A percentile compares a stretch with the other conserved stretches of the same genome.
These are phyloP conservation scores for Drosophila varians DNA, from an alignment of 1,140 invertebrate species.

Conservation along the genomic window DNA sequence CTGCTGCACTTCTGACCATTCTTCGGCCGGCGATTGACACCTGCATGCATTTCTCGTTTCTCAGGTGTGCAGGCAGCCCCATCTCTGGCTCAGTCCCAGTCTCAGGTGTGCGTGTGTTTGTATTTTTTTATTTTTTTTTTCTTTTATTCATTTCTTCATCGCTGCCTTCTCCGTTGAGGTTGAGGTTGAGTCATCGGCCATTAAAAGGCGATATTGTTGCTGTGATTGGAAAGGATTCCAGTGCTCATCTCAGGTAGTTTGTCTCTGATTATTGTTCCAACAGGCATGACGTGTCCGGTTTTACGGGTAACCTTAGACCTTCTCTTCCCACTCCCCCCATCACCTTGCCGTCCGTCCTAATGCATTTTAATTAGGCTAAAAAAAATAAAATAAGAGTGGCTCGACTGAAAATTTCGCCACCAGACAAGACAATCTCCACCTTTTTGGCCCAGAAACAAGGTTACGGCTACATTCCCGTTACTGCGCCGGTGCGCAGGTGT, in stretches of 20 bases:
- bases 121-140: too few relatives aligned
- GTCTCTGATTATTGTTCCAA: conserved; percentile 40
- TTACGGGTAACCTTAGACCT: conserved; percentile 38
- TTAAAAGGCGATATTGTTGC: conserved; percentile 68
- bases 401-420: conserved; percentile 54
- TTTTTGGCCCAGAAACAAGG: conserved; percentile 76
- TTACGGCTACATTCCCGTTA: conserved; percentile 62
- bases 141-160: conserved; percentile 77
- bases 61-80: conserved; percentile 75
- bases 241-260: conserved; percentile 66
- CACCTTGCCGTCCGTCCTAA: conserved; percentile 1
- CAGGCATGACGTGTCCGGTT: conserved; percentile 53
- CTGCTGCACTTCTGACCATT: conserved; percentile 58
- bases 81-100: conserved; percentile 57
- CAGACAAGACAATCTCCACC: conserved; percentile 43
- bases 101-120: conserved; percentile 56
- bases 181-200: conserved; percentile 74
- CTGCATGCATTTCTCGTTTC: conserved; percentile 82
- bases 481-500: conserved; percentile 69
- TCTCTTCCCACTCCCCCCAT: conserved; percentile 1
- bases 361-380: conserved; percentile 52
- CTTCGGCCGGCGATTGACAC: conserved; percentile 75
- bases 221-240: conserved; percentile 74
- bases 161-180: conserved; percentile 24
- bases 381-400: background rate